Base-by-base conservation (phyloP, 2,888 invertebrate genomes). In the Macrosoma leucophasiata region DNA sequence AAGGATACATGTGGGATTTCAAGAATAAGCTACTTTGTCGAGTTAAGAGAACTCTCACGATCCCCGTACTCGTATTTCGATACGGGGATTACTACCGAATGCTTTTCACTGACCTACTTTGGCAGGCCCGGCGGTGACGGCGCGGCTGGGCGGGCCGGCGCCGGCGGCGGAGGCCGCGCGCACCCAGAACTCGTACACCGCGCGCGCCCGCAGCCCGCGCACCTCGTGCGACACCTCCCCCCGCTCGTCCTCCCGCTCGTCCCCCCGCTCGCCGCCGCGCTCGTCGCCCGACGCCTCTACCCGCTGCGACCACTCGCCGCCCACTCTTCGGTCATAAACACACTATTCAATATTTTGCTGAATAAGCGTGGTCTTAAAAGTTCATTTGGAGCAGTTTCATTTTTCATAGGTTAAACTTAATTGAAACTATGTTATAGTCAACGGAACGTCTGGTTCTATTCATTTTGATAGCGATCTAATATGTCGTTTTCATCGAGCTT, bases 111-210 rank as follows among this genome's bases (percentile, higher is more conserved):
- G 2, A 70, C 65, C 56, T 78, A 87, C 20, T 63, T 71, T 36
- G 73, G 86, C 43, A 66, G 87, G 48, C 70, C 50, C 86, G 53
- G 89, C 89, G 10, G 85, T 77, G 28, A 88, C 87, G 26, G 87
- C 84, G 4, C 85, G 75, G 30, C 89, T 88, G 22, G 87, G 70
- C 34, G 88, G 86, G 0, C 90, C 89, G 58, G 90, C 90, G 13
- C 92, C 69, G 27, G 62, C 62, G 43, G 91, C 91, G 8, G 91
- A 52, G 20, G 55, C 52, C 48, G 90, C 93, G 22, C 92, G 90
- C 36, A 94, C 91, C 90, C 93, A 92, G 73, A 95, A 92, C 72
- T 92, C 91, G 71, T 95, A 94, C 45, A 89, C 85, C 50, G 90
- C 89, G 61, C 88, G 87, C 57, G 89, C 89, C 38, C 88, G 86